Base-by-base conservation (phyloP, 2,113 vertebrate genomes). In the Lates calcarifer region DNA sequence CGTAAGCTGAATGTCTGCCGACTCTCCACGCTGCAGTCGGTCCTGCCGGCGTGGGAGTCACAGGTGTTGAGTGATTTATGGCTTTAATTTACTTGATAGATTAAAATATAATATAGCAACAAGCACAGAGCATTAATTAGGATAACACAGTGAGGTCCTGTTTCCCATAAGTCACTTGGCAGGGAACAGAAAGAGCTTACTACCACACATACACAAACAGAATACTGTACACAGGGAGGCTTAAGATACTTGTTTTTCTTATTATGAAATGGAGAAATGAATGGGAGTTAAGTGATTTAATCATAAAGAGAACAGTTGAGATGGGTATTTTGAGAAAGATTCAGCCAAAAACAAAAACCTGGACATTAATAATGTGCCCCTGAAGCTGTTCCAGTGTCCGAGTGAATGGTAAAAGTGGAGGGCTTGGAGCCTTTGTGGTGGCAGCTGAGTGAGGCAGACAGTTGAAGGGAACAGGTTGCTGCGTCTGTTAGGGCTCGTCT, bases 1-100 rank as follows among this genome's bases (percentile, higher is more conserved):
- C 41, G 53, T 88, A 72, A 89, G 79, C 86, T 79, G 45, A 84
- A 83, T 17, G 66, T 81, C 79, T 83, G 63, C 67, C 35, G 77
- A 71, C 71, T 76, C 74, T 58, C 29, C 11, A 47, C 76, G 74
- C 78, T 67, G 55, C 56, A 55, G 73, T 57, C 29, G 41, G 6
- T 76, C 80, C 10, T 47, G 69, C 62, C 57, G 66, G 77, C 39
- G 28, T 86, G 91, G 88, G 90, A 89, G 90, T 88, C 85, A 41
- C 91, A 83, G 92, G 86, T 88, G 91, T 65, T 69, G 85, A 88
- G 85, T 93, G 89, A 93, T 93, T 93, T 89, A 93, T 90, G 82
- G 69, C 78, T 93, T 91, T 93, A 92, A 93, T 93, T 93, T 91
- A 70, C 82, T 76, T 60, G 83, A 86, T 91, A 79, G 74, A 92